A percentile compares a stretch with the other conserved stretches of the same genome.
These are phyloP conservation scores for Porites divaricata DNA, from an alignment of 92 coral and sea anemone species.

Conservation along the genomic window DNA sequence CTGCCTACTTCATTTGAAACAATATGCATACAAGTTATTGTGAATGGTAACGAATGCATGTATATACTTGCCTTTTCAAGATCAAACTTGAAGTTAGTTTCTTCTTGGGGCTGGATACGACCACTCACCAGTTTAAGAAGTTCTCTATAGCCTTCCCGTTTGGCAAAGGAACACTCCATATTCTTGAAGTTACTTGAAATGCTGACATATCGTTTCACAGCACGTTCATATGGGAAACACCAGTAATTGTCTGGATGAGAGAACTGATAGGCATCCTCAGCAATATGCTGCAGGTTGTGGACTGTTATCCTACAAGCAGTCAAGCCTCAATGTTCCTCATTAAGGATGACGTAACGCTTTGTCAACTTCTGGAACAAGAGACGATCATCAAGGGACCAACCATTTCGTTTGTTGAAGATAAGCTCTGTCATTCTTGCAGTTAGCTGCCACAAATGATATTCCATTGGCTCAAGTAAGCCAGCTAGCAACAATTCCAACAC, in stretches of 20 bases:
- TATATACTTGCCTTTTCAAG: slow-evolving; percentile 44
- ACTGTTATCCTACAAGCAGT: slow-evolving; percentile 64
- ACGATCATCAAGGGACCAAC: slow-evolving; percentile 59
- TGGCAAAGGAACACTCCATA: slow-evolving; percentile 55
- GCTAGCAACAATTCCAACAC: slow-evolving; percentile 61
- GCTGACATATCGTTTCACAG: slow-evolving; percentile 74
- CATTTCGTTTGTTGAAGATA: slow-evolving; percentile 60
- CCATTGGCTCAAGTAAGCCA: slow-evolving; percentile 49
- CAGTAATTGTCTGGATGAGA: slow-evolving; percentile 77
- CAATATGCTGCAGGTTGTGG: slow-evolving; percentile 55
- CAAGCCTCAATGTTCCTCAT: slow-evolving; percentile 62
- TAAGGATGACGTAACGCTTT: slow-evolving; percentile 47
- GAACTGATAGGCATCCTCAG: slow-evolving; percentile 66
- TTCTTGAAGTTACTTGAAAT: slow-evolving; percentile 56
- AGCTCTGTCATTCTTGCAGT: slow-evolving; percentile 66
- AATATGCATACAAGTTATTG: too few relatives aligned
- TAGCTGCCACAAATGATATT: slow-evolving; percentile 62
- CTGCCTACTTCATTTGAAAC: too few relatives aligned
- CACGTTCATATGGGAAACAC: slow-evolving; percentile 75
- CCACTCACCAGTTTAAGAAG: slow-evolving; percentile 49
- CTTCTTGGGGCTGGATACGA: slow-evolving; percentile 25
- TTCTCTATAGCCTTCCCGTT: slow-evolving; percentile 48
- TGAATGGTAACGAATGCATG: too few relatives aligned
- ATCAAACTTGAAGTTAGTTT: slow-evolving; percentile 33
- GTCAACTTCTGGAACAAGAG: slow-evolving; percentile 46